Percentiles rank a stretch among this genome's conserved stretches.
phyloP scores from a whole-genome alignment of 2,113 vertebrate species.

The Brachyhypopomus occidentalis region DNA sequence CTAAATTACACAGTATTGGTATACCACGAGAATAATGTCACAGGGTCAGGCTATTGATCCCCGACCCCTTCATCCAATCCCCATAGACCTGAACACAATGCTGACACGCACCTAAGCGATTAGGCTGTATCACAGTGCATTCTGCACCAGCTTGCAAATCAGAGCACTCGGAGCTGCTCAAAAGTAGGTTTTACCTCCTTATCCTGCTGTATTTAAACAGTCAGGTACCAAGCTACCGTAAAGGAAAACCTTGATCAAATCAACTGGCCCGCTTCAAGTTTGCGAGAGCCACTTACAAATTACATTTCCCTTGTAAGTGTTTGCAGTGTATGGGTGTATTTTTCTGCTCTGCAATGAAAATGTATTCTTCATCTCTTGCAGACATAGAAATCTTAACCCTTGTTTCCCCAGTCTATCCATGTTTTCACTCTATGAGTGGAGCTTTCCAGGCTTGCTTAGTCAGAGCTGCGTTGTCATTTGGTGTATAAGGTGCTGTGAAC shows the following conservation, averaged over 20 bases:
- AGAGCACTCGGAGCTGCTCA: neutral
- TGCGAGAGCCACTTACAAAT: neutral
- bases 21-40: neutral
- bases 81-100: conserved; percentile 3
- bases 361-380: conserved; percentile 59
- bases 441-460: neutral
- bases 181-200: neutral
- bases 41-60: conserved; percentile 17
- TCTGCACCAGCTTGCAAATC: neutral
- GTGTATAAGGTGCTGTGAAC: neutral
- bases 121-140: neutral
- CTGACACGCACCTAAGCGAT: conserved; percentile 25
- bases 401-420: conserved; percentile 20
- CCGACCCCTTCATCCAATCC: neutral
- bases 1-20: neutral
- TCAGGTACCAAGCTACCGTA: neutral
- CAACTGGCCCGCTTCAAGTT: neutral
- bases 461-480: neutral
- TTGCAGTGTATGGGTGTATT: conserved; percentile 42
- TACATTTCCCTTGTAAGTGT: too few relatives aligned
- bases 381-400: conserved; percentile 12
- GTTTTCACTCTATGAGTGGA: neutral
- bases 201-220: neutral
- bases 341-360: conserved; percentile 60
- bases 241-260: neutral